Conservation (phyloP, 2,113 vertebrate genomes). For the Dasyurus viverrinus region DNA sequence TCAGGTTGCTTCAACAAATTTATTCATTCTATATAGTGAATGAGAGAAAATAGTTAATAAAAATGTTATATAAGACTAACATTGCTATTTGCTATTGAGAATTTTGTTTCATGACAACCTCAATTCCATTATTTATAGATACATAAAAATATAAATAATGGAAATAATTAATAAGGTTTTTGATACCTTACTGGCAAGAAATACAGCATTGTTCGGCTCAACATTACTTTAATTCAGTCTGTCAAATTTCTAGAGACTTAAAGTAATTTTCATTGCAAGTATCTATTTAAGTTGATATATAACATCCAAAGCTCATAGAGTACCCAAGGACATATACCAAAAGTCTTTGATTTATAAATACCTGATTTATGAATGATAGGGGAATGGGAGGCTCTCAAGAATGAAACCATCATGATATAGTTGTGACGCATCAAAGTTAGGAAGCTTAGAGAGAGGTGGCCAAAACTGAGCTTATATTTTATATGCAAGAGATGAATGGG, state of each 20-base stretch:
- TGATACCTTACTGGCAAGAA: constrained; percentile 17
- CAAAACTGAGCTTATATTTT: not conserved
- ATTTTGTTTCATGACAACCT: constrained; percentile 24
- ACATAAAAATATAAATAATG: not conserved
- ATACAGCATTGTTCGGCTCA: not conserved
- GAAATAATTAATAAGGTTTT: not conserved
- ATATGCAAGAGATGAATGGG: not conserved
- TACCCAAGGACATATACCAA: not conserved
- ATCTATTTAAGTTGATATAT: not conserved
- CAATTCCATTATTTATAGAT: constrained; percentile 20
- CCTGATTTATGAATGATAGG: not conserved
- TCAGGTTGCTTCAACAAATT: constrained; percentile 18
- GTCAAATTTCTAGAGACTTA: constrained; percentile 16
- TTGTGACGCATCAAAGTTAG: not conserved
- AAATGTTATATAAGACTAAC: not conserved
- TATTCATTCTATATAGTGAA: constrained; percentile 9
- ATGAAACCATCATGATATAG: not conserved
- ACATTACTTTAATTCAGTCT: not conserved
- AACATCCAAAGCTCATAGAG: not conserved
- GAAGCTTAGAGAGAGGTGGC: not conserved
- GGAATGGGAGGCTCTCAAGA: not conserved
- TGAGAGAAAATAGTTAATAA: not conserved
- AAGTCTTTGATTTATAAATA: not conserved
- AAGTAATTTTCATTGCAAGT: constrained; percentile 34
- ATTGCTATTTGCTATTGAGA: not conserved